Evolutionary conservation across 2,113 vertebrate species (phyloP), one percentile per base, ranked within the genome.

Genomic region (Rhea americana): DNA sequence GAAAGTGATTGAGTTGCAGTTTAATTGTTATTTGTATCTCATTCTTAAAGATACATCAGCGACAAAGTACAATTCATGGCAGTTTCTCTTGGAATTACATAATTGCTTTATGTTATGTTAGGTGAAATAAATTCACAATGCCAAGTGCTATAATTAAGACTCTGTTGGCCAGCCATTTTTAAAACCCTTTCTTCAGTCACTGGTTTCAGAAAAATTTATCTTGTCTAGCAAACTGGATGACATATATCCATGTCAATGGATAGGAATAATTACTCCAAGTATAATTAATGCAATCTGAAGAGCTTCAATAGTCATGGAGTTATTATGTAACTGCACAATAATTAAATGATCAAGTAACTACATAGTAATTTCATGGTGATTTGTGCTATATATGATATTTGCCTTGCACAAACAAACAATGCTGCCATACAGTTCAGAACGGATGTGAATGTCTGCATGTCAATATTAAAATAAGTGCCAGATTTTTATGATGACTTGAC

Each of bases 361-460:
- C 94, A 95, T 86, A 93, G 95, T 96, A 96, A 97, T 97, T 97
- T 97, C 93, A 94, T 96, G 93, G 90, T 96, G 95, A 97, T 97
- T 96, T 96, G 95, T 95, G 90, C 79, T 86, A 86, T 95, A 84
- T 96, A 86, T 56, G 83, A 94, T 94, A 95, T 94, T 95, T 93
- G 86, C 90, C 59, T 89, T 95, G 79, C 62, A 66, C 88, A 95
- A 96, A 95, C 92, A 97, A 97, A 97, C 92, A 96, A 85, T 89
- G 75, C 88, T 96, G 86, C 93, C 90, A 79, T 56, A 41, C 43
- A 91, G 37, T 82, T 97, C 90, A 84, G 89, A 93, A 82, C 0
- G 59, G 71, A 93, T 95, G 89, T 73, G 76, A 86, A 45, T 93
- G 94, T 80, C 92, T 92, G 70, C 59, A 48, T 93, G 90, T 90